A percentile compares a stretch with the other conserved stretches of the same genome.
phyloP scores from a whole-genome alignment of 2,113 vertebrate species.

The Scalopus aquaticus region DNA sequence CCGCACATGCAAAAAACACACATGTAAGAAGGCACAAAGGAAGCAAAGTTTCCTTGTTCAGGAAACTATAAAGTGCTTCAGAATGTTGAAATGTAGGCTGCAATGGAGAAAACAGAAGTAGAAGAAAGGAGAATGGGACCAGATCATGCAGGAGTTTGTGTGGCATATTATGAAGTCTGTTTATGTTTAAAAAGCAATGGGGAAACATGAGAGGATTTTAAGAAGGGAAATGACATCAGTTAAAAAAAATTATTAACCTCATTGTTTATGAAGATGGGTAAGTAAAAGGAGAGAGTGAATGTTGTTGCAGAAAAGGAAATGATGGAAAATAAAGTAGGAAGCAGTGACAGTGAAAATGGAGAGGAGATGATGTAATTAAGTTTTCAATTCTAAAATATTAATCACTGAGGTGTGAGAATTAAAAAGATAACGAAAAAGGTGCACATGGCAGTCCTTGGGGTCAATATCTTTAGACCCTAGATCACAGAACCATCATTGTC shows the following conservation, averaged over 20 bases:
- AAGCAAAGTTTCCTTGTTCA: neutral
- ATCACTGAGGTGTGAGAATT: neutral
- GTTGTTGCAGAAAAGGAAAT: neutral
- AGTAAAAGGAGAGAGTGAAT: neutral
- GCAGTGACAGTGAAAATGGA: neutral
- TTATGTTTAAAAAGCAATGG: neutral
- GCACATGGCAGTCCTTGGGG: accelerated
- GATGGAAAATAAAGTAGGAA: neutral
- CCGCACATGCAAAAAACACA: neutral
- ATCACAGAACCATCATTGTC: neutral
- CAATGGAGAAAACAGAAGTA: neutral
- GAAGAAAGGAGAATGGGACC: neutral
- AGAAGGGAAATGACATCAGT: neutral
- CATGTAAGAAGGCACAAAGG: neutral
- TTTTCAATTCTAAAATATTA: neutral
- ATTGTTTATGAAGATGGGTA: neutral
- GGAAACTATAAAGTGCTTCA: neutral
- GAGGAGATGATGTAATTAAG: neutral
- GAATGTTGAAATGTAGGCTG: neutral
- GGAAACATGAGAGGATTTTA: neutral
- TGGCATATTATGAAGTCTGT: neutral
- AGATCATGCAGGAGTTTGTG: neutral
- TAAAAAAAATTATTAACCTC: neutral
- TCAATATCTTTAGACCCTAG: neutral
- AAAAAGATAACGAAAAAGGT: neutral